Evolutionary conservation across 2,113 vertebrate species (phyloP), one percentile per base, ranked within the genome.

Genomic region (Hyperopisus bebe): DNA sequence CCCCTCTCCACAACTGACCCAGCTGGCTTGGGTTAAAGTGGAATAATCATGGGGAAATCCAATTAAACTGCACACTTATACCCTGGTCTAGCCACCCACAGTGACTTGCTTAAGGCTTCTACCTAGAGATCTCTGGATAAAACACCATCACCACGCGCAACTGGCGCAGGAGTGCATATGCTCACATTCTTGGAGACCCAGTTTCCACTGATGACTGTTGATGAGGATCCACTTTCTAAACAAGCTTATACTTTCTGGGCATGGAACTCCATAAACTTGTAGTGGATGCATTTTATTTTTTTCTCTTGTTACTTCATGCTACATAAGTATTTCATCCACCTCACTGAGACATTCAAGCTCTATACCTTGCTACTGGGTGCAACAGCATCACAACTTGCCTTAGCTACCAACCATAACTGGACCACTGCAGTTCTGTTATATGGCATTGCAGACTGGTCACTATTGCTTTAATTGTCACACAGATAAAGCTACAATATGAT

Each of bases 11-110:
- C 88, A 47, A 86, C 53, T 90, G 87, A 31, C 87, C 90, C 93
- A 93, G 91, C 91, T 92, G 93, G 90, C 90, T 90, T 89, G 42
- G 88, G 90, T 93, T 93, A 93, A 53, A 89, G 17, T 80, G 66
- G 89, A 51, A 91, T 90, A 91, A 91, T 92, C 91, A 91, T 31
- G 85, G 89, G 92, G 92, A 92, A 92, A 93, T 92, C 90, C 42
- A 92, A 92, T 92, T 92, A 92, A 90, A 91, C 80, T 90, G 89
- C 82, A 89, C 88, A 80, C 89, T 89, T 91, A 90, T 74, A 90
- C 85, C 90, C 80, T 58, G 88, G 90, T 89, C 88, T 62, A 89
- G 88, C 92, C 90, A 91, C 92, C 92, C 92, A 92, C 88, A 88
- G 51, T 66, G 66, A 35, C 17, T 35, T 51, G 35, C 50, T 27